These are phyloP conservation scores for Dasypolia templi DNA, from an alignment of 2,888 invertebrate genomes.

Conservation along the genomic window DNA sequence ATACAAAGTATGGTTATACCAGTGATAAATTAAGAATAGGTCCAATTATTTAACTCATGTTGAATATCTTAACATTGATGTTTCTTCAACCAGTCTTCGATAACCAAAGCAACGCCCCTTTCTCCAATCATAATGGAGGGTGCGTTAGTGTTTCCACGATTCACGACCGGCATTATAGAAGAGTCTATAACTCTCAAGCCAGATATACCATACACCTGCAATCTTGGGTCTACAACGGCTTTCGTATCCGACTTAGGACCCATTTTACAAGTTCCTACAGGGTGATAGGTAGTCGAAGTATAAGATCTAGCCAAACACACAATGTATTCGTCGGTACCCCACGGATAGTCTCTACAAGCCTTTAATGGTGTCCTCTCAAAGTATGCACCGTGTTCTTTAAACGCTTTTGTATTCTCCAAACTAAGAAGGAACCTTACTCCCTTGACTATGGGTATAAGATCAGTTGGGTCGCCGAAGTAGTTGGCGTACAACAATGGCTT, in stretches of 20 bases:
- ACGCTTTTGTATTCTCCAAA: conserved; percentile 90
- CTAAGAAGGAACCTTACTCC: conserved; percentile 90
- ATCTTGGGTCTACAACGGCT: conserved; percentile 92
- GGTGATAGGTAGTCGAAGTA: conserved; percentile 87
- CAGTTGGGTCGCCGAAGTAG: conserved; percentile 90
- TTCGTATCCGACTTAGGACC: conserved; percentile 89
- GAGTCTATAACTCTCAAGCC: conserved; percentile 93
- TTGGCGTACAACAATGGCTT: conserved; percentile 93
- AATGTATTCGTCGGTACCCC: conserved; percentile 92
- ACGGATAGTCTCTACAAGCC: conserved; percentile 90
- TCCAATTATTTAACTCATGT: not conserved
- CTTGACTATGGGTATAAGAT: conserved; percentile 90
- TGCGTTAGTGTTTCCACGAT: conserved; percentile 95
- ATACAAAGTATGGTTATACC: too few species aligned
- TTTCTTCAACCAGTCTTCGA: conserved; percentile 74
- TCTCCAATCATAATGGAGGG: conserved; percentile 95
- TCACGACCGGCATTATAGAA: conserved; percentile 94
- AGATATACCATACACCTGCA: conserved; percentile 91
- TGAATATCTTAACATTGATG: not conserved
- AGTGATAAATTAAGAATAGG: too few species aligned
- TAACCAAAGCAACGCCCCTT: conserved; percentile 74
- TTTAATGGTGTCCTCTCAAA: conserved; percentile 89
- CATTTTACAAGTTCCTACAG: conserved; percentile 84
- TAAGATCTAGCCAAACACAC: conserved; percentile 91
- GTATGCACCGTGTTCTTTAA: conserved; percentile 89